These are phyloP conservation scores for Eulemur mongoz DNA, from an alignment of 2,797 vertebrate species.

Conservation along the genomic window DNA sequence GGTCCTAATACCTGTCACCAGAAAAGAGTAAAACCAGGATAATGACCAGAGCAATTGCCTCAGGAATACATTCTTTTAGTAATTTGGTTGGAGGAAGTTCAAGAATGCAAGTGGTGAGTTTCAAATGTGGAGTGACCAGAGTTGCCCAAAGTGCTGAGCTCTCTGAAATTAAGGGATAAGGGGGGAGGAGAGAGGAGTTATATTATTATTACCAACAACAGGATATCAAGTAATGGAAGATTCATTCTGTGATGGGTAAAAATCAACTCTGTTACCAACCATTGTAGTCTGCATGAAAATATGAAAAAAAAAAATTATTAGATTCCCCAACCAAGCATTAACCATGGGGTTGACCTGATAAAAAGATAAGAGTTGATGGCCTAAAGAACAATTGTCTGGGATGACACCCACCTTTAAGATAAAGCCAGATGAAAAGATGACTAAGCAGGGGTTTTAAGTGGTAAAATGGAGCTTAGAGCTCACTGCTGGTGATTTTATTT, in stretches of 20 bases:
- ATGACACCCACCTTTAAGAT: not conserved
- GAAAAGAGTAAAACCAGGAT: constrained; percentile 65
- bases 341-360: not conserved
- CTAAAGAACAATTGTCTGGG: constrained; percentile 13
- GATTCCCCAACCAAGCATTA: constrained; percentile 1
- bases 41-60: not conserved
- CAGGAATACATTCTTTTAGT: constrained; percentile 56
- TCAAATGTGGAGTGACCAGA: constrained; percentile 53
- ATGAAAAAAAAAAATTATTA: not conserved
- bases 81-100: constrained; percentile 24
- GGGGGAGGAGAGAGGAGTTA: not conserved
- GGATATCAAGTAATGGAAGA: constrained; percentile 47
- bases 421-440: not conserved
- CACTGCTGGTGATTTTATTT: not conserved
- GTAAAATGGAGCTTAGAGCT: not conserved
- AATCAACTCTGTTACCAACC: constrained; percentile 44
- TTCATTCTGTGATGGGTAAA: not conserved
- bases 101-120: constrained; percentile 19
- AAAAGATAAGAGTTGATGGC: not conserved
- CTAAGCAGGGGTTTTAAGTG: not conserved
- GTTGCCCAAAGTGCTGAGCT: not conserved
- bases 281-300: constrained; percentile 47
- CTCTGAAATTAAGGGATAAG: not conserved
- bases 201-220: constrained; percentile 27
- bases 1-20: constrained; percentile 51